Percentiles rank a stretch among this genome's conserved stretches.
phyloP scores from a whole-genome alignment of 2,797 vertebrate genomes.

The Fundulus diaphanus region DNA sequence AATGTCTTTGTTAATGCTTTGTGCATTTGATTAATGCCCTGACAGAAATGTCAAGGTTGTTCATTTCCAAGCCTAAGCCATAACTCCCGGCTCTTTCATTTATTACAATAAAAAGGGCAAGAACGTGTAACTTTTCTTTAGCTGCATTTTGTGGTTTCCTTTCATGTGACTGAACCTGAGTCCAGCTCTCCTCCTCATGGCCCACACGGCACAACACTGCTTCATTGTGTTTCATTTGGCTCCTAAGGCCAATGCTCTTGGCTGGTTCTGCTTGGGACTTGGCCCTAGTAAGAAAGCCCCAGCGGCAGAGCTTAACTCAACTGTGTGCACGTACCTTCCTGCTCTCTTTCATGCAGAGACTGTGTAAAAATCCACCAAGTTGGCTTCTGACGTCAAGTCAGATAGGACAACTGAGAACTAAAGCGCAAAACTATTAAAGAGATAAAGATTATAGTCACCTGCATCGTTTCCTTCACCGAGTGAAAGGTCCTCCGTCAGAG shows the following conservation, averaged over 20 bases:
- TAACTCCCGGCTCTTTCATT: neutral
- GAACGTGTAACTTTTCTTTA: conserved; percentile 42
- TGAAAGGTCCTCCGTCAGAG: conserved; percentile 9
- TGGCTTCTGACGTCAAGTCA: neutral
- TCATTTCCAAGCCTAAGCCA: neutral
- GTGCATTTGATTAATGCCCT: neutral
- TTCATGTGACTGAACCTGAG: conserved; percentile 42
- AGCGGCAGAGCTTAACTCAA: conserved; percentile 6
- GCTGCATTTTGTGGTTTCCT: conserved; percentile 43
- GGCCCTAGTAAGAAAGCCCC: conserved; percentile 18
- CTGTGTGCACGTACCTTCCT: conserved; percentile 8
- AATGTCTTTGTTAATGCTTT: neutral
- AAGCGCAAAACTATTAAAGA: too few species aligned
- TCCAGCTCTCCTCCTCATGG: conserved; percentile 44
- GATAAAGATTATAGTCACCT: conserved; percentile 45
- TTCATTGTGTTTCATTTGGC: conserved; percentile 61
- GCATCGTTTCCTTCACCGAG: conserved; percentile 30
- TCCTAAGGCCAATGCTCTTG: conserved; percentile 21
- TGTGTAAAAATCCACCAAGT: neutral
- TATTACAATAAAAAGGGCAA: neutral
- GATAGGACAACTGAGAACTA: neutral
- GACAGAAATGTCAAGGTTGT: neutral
- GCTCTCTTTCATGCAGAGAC: neutral
- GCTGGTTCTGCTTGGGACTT: conserved; percentile 44
- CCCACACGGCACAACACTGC: conserved; percentile 43